Base-by-base conservation (phyloP, 2,888 invertebrate genomes). In the Selenia dentaria region DNA sequence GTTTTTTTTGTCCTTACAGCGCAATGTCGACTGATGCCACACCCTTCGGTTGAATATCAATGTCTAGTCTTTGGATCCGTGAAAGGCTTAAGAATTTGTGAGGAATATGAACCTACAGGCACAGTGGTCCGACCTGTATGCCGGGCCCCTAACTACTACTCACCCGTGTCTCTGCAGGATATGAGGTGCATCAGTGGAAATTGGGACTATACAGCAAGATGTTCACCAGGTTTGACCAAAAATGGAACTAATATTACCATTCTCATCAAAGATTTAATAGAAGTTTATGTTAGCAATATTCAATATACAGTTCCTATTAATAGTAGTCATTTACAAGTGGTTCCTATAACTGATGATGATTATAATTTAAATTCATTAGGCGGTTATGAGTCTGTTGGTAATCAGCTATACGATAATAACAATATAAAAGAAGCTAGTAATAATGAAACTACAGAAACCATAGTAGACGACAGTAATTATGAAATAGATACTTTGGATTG, bases 211-310 rank as follows among this genome's bases (percentile, higher is more conserved):
- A 13, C 39, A 2, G 49, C 51, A 0, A 35, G 26, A 18, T 57
- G 57, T 36, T 32, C 25, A 5, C 51, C 54, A 46, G 54, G 54
- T 51, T 48, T 70, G 76, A 14, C 33, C 8, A 71, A 64, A 68
- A 65, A 65, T 31, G 79, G 76, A 10, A 76, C 70, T 13, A 79
- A 79, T 29, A 64, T 79, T 1, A 80, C 78, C 2, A 71, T 83
- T 2, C 14, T 79, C 0, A 51, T 82, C 6, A 74, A 69, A 35
- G 77, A 80, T 38, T 61, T 59, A 1, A 55, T 81, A 0, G 63
- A 77, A 51, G 43, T 83, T 0, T 64, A 70, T 11, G 46, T 79
- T 1, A 59, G 61, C 13, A 43, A 50, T 8, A 38, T 57, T 6
- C 8, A 44, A 8, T 60, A 60, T 12, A 13, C 38, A 6, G 46